phyloP scores from a whole-genome alignment of 2,888 invertebrate genomes.

The Rhaphigaster nebulosa region DNA sequence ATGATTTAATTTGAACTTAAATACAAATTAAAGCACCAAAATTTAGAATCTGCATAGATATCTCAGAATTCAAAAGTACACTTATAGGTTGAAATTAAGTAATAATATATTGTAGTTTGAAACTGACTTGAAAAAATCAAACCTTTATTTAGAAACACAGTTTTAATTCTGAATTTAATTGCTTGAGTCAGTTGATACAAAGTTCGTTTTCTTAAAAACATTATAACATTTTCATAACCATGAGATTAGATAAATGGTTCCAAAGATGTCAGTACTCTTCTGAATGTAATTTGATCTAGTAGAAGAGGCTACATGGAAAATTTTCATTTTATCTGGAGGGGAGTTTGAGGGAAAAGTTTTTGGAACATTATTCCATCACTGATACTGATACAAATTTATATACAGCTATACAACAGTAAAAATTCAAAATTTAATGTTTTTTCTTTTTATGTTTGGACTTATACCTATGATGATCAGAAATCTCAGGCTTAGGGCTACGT shows the following conservation, averaged over 20 bases:
- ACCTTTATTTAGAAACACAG: background rate
- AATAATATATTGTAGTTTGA: background rate
- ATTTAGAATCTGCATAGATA: too few relatives aligned
- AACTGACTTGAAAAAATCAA: background rate
- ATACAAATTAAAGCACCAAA: too few relatives aligned
- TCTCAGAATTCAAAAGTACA: too few relatives aligned
- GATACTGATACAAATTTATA: background rate
- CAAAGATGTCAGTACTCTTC: background rate
- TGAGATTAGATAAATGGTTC: background rate
- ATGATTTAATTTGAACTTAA: too few relatives aligned
- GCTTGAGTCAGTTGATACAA: background rate
- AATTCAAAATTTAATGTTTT: slow-evolving; percentile 6
- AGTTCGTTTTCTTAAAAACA: background rate
- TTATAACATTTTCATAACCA: background rate
- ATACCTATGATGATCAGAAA: background rate
- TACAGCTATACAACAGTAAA: background rate
- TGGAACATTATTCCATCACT: too few relatives aligned
- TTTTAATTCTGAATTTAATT: background rate
- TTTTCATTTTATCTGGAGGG: background rate
- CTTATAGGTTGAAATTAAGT: background rate
- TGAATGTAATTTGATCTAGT: background rate
- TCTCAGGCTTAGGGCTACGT: background rate
- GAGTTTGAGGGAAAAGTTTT: too few relatives aligned
- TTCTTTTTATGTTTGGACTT: slow-evolving; percentile 41
- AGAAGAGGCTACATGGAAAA: background rate